Percentiles rank a stretch among this genome's conserved stretches.
Conservation (phyloP, 1,140 invertebrate species). For the Rhyzopertha dominica region DNA sequence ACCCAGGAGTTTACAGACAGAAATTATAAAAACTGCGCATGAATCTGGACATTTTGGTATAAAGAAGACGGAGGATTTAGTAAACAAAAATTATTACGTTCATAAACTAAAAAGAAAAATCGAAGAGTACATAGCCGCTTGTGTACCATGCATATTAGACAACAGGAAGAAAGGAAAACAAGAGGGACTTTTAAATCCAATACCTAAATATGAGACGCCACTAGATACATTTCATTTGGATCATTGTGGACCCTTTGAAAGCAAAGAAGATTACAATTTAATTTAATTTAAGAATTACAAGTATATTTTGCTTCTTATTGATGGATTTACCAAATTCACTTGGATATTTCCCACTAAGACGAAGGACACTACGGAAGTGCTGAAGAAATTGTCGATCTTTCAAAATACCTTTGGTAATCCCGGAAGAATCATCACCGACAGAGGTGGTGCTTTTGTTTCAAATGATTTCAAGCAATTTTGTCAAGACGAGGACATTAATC, state of each 20-base stretch:
- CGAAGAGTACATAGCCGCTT: constrained; percentile 35
- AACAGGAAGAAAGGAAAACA: constrained; percentile 43
- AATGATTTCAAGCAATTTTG: too few relatives aligned
- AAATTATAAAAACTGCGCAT: constrained; percentile 25
- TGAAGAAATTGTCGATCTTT: constrained; percentile 8
- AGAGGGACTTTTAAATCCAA: constrained; percentile 34
- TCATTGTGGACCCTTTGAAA: constrained; percentile 45
- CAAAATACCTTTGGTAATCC: constrained; percentile 40
- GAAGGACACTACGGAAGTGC: background rate
- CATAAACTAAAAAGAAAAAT: constrained; percentile 37
- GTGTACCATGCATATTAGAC: constrained; percentile 41
- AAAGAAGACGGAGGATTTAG: constrained; percentile 40
- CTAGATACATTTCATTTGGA: constrained; percentile 38
- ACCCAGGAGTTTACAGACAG: constrained; percentile 20
- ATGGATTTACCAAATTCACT: constrained; percentile 32
- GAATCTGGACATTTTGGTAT: constrained; percentile 26
- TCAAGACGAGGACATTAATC: too few relatives aligned
- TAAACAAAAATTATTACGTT: constrained; percentile 43
- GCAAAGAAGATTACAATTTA: background rate
- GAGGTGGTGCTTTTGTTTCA: constrained; percentile 20
- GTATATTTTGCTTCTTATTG: constrained; percentile 28
- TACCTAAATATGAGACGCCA: constrained; percentile 26
- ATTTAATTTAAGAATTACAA: constrained; percentile 5
- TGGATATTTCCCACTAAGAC: constrained; percentile 24
- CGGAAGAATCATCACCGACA: constrained; percentile 34